phyloP scores from a whole-genome alignment of 2,113 vertebrate genomes.

The Psophia crepitans region DNA sequence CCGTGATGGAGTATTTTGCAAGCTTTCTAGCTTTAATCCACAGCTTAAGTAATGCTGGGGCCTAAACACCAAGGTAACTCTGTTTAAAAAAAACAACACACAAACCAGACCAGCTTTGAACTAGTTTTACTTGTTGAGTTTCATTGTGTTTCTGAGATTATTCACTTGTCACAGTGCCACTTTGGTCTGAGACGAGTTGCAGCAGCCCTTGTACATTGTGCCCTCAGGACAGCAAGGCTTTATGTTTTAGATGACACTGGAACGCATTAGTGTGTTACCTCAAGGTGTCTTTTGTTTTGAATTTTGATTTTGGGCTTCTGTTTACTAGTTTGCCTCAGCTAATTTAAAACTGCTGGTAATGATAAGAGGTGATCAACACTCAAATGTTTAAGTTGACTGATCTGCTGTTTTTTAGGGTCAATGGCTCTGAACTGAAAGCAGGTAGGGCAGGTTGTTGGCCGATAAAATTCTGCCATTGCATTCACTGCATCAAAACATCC shows the following conservation, averaged over 20 bases:
- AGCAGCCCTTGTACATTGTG: conserved; percentile 8
- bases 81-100: background rate
- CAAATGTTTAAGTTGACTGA: background rate
- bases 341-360: background rate
- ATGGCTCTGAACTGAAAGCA: background rate
- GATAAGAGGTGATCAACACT: background rate
- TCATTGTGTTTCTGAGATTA: conserved; percentile 50
- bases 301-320: conserved; percentile 31
- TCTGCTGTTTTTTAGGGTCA: background rate
- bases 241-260: conserved; percentile 37
- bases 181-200: conserved; percentile 44
- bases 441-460: background rate
- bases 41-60: conserved; percentile 1
- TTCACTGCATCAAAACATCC: background rate
- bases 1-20: background rate
- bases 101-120: conserved; percentile 43
- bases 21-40: conserved; percentile 25
- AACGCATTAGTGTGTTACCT: conserved; percentile 52
- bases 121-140: conserved; percentile 68
- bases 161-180: conserved; percentile 47
- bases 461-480: background rate
- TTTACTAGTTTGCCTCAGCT: conserved; percentile 33
- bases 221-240: conserved; percentile 52
- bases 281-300: conserved; percentile 1
- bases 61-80: conserved; percentile 39